These are phyloP conservation scores for Chrysomela aeneicollis DNA, from an alignment of 2,888 invertebrate genomes.

Conservation along the genomic window DNA sequence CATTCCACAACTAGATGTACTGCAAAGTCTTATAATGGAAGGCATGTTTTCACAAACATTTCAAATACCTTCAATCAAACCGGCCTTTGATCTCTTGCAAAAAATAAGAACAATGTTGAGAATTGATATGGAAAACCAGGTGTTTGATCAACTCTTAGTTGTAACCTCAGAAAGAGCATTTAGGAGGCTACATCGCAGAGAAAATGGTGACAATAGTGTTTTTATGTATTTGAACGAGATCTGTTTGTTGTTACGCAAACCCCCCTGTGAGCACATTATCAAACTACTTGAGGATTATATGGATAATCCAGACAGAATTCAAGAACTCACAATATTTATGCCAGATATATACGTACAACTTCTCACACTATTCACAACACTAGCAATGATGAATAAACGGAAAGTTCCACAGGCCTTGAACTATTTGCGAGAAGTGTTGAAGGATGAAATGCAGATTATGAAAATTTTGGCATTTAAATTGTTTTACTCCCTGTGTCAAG, in stretches of 20 bases:
- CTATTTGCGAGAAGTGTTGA: conserved; percentile 34
- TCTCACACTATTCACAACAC: conserved; percentile 42
- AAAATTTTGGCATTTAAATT: conserved; percentile 41
- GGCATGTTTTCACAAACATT: conserved; percentile 39
- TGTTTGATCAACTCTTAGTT: conserved; percentile 34
- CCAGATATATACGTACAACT: conserved; percentile 43
- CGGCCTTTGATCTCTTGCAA: conserved; percentile 40
- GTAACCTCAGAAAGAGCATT: conserved; percentile 40
- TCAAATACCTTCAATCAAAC: conserved; percentile 37
- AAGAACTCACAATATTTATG: conserved; percentile 27
- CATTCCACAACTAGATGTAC: conserved; percentile 36
- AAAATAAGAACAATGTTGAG: conserved; percentile 37
- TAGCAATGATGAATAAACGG: conserved; percentile 42
- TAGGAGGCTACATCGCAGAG: conserved; percentile 32
- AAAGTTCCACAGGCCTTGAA: conserved; percentile 37
- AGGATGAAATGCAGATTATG: conserved; percentile 34
- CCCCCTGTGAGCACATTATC: conserved; percentile 36
- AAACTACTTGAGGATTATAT: conserved; percentile 37
- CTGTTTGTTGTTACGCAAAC: conserved; percentile 38
- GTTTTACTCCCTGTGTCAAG: conserved; percentile 41
- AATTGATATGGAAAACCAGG: conserved; percentile 33
- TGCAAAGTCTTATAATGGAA: conserved; percentile 39
- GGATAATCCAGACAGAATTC: conserved; percentile 29
- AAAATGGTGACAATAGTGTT: conserved; percentile 34
- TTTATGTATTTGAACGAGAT: conserved; percentile 46